phyloP scores from a whole-genome alignment of 1,140 invertebrate species.

The Lamellibrachia luymesi region DNA sequence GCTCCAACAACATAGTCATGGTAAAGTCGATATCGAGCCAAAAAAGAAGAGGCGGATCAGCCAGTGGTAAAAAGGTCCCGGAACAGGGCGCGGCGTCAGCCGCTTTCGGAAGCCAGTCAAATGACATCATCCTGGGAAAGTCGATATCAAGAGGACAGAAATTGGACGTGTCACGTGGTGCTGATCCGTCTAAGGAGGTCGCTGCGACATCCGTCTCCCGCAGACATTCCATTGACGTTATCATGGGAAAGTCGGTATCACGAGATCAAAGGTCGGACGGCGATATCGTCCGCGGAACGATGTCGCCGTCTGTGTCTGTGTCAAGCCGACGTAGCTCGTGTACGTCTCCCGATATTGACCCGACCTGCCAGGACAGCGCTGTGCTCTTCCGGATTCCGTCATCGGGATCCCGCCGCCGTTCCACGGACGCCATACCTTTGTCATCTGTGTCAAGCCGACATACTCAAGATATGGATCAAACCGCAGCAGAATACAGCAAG shows the following conservation, averaged over 20 bases:
- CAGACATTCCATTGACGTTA: not conserved
- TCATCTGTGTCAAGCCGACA: not conserved
- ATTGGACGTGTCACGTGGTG: too few species aligned
- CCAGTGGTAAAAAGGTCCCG: not conserved
- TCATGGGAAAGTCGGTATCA: not conserved
- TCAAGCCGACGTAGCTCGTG: not conserved
- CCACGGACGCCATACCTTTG: not conserved
- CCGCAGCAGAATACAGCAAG: not conserved
- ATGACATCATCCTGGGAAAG: too few species aligned
- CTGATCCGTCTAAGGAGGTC: not conserved
- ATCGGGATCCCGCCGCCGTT: not conserved
- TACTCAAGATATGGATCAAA: not conserved
- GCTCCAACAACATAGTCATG: not conserved
- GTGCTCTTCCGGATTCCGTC: not conserved
- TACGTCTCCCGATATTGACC: not conserved
- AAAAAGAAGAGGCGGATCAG: not conserved
- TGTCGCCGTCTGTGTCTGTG: not conserved
- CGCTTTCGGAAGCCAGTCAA: too few species aligned
- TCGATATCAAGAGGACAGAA: too few species aligned
- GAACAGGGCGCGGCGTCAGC: not conserved
- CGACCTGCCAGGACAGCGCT: not conserved
- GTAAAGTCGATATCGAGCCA: not conserved
- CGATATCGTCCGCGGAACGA: too few species aligned
- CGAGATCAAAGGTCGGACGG: too few species aligned
- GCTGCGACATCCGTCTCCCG: not conserved